Percentiles rank a stretch among this genome's conserved stretches.
These are phyloP conservation scores for Onychostruthus taczanowskii DNA, from an alignment of 2,113 vertebrate species.

Conservation along the genomic window DNA sequence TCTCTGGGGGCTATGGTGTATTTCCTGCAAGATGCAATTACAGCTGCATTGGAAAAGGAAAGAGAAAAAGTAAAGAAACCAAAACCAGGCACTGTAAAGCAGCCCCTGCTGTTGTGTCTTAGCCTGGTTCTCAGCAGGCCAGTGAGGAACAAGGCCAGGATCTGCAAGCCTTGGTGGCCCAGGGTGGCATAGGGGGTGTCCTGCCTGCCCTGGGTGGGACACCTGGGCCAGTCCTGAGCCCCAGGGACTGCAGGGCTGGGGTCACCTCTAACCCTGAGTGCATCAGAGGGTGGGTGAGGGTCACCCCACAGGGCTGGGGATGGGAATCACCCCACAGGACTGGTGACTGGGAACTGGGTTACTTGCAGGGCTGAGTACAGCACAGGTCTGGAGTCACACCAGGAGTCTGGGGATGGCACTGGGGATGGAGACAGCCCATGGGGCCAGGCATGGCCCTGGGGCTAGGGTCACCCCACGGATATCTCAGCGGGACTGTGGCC, in stretches of 20 bases:
- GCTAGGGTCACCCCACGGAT: rapidly evolving
- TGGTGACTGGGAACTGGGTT: neutral
- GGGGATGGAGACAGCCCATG: too few relatives aligned
- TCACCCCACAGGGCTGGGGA: neutral
- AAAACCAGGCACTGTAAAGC: neutral
- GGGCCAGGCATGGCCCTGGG: neutral
- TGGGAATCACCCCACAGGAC: rapidly evolving
- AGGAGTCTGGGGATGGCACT: neutral
- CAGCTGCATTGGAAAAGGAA: neutral
- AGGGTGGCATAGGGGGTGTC: rapidly evolving
- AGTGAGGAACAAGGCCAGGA: neutral
- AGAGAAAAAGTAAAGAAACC: neutral
- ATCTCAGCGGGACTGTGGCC: neutral
- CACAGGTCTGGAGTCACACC: neutral
- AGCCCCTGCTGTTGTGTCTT: neutral
- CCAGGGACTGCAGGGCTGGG: neutral
- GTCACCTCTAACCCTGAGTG: neutral
- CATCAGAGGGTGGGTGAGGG: too few relatives aligned
- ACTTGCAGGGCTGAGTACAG: too few relatives aligned
- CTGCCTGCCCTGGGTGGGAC: neutral
- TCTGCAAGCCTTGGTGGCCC: neutral
- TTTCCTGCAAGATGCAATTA: neutral
- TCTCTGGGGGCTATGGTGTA: rapidly evolving
- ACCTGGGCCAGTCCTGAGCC: too few relatives aligned
- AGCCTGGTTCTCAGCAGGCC: neutral